Conservation (phyloP, 2,888 invertebrate genomes). For the Kuschelorhynchus macadamiae region DNA sequence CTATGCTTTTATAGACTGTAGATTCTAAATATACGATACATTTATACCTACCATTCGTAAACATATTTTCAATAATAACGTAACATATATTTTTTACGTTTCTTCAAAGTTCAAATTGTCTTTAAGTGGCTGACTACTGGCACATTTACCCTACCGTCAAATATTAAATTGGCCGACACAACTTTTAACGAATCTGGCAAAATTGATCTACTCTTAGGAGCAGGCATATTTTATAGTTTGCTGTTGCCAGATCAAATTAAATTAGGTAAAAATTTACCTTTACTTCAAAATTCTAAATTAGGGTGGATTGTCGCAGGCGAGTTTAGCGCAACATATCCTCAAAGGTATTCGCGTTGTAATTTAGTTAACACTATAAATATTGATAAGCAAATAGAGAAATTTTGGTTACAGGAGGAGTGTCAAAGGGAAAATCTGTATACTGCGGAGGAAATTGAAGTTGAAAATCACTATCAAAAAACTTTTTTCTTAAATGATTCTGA, state of each 20-base stretch:
- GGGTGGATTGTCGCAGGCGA: constrained; percentile 41
- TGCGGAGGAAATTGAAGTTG: constrained; percentile 24
- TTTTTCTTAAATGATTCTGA: constrained; percentile 7
- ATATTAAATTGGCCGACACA: constrained; percentile 34
- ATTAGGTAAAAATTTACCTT: constrained; percentile 25
- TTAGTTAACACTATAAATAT: constrained; percentile 1
- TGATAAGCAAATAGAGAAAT: constrained; percentile 26
- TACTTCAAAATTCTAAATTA: constrained; percentile 40
- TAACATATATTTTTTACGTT: no score
- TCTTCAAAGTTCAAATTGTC: no score
- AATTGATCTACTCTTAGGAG: constrained; percentile 25
- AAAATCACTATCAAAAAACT: constrained; percentile 29
- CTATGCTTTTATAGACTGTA: no score
- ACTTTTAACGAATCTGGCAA: constrained; percentile 20
- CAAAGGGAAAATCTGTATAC: not conserved
- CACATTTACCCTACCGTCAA: constrained; percentile 23
- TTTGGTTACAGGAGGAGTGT: constrained; percentile 36
- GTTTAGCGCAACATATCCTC: not conserved
- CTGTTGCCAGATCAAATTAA: constrained; percentile 26
- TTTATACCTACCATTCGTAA: no score
- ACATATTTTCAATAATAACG: no score
- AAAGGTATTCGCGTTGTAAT: not conserved
- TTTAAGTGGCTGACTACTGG: no score
- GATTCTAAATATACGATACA: no score
- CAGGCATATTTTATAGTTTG: no score